Percentiles rank a stretch among this genome's conserved stretches.
These are phyloP conservation scores for Tetraodon nigroviridis DNA, from an alignment of 2,113 vertebrate species.

Conservation along the genomic window DNA sequence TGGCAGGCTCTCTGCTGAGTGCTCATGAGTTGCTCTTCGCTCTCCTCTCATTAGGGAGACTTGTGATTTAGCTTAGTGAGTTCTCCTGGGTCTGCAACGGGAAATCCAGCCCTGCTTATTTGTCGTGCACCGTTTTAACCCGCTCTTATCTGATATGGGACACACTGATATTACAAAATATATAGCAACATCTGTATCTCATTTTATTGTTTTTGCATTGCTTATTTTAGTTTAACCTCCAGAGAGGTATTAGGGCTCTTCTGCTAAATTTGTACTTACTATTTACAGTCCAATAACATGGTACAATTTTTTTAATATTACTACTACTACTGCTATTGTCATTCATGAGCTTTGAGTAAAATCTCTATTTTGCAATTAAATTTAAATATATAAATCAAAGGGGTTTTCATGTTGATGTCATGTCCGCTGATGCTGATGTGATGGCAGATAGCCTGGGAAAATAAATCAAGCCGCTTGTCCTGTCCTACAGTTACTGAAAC, in stretches of 20 bases:
- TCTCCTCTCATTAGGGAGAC: conserved; percentile 73
- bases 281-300: too few relatives aligned
- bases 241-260: background rate
- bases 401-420: too few relatives aligned
- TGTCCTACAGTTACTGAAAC: too few relatives aligned
- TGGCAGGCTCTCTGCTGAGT: conserved; percentile 63
- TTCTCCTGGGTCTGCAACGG: conserved; percentile 48
- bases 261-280: conserved; percentile 17
- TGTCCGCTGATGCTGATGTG: too few relatives aligned
- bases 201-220: conserved; percentile 3
- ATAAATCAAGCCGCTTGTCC: too few relatives aligned
- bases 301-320: too few relatives aligned
- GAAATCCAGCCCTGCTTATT: conserved; percentile 43
- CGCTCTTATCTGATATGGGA: too few relatives aligned
- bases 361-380: background rate
- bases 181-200: conserved; percentile 9
- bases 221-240: conserved; percentile 1
- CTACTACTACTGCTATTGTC: too few relatives aligned
- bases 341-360: background rate
- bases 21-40: conserved; percentile 58
- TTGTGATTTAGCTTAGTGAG: conserved; percentile 75
- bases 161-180: background rate
- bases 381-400: background rate
- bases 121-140: conserved; percentile 27
- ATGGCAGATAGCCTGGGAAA: too few relatives aligned